Conservation (phyloP, 1,140 invertebrate genomes). For the Lysiphlebus fabarum region DNA sequence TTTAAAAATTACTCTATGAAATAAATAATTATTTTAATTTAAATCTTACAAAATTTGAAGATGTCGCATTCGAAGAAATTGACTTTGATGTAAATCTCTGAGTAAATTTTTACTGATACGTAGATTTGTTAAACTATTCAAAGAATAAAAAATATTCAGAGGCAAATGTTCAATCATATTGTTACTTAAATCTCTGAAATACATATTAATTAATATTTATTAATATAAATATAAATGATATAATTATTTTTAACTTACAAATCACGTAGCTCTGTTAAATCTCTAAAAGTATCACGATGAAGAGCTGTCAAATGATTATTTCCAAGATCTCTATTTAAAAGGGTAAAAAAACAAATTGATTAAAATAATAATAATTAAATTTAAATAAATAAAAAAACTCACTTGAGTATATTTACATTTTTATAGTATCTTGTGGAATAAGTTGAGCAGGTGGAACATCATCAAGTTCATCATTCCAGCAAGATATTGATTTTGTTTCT, state of each 20-base stretch:
- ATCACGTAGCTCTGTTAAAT: constrained; percentile 65
- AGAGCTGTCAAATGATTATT: constrained; percentile 69
- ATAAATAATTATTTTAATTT: background rate
- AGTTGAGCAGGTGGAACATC: constrained; percentile 65
- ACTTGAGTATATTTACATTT: constrained; percentile 58
- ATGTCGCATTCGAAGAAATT: constrained; percentile 65
- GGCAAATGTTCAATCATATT: constrained; percentile 77
- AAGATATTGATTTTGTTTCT: constrained; percentile 65
- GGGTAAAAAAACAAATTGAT: constrained; percentile 5
- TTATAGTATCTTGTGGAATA: constrained; percentile 66
- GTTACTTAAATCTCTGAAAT: constrained; percentile 68
- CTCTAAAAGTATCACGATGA: constrained; percentile 71
- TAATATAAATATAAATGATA: constrained; percentile 14
- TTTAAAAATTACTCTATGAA: background rate
- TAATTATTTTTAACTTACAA: constrained; percentile 50
- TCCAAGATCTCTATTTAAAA: constrained; percentile 65
- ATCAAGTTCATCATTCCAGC: constrained; percentile 67
- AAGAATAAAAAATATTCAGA: constrained; percentile 67
- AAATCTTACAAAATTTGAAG: constrained; percentile 61
- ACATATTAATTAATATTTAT: constrained; percentile 8
- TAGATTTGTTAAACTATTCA: constrained; percentile 69
- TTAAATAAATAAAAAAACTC: constrained; percentile 6
- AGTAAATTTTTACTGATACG: constrained; percentile 72
- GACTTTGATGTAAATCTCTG: constrained; percentile 64
- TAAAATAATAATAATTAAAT: constrained; percentile 12